Conservation (phyloP, 1,140 invertebrate genomes). For the Caenorhabditis tropicalis region DNA sequence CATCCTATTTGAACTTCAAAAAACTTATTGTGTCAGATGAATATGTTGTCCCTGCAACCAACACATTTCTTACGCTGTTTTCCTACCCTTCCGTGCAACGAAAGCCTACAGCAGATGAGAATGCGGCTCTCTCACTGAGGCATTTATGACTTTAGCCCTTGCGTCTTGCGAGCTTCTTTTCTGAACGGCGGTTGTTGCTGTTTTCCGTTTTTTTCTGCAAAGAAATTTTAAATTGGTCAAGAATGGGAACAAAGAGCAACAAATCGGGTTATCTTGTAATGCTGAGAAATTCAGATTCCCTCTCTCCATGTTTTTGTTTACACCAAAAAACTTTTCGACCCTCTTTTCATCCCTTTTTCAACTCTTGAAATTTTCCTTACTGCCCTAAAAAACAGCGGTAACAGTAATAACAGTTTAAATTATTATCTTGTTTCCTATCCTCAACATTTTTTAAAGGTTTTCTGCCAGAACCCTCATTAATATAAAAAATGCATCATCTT, state of each 20-base stretch:
- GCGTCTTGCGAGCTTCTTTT: neutral
- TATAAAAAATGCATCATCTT: too few species aligned
- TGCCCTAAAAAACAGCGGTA: too few species aligned
- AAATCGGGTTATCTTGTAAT: neutral
- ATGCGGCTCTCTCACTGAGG: neutral
- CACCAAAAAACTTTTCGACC: neutral
- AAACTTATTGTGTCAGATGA: too few species aligned
- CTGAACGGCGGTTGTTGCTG: neutral
- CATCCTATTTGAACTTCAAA: too few species aligned
- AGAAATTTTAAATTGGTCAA: neutral
- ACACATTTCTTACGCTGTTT: neutral
- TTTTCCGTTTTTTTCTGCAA: neutral
- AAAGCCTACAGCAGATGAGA: neutral
- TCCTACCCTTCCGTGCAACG: neutral
- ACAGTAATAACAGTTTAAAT: too few species aligned
- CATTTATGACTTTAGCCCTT: slow-evolving; percentile 31
- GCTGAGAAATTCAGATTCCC: neutral
- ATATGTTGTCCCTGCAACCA: too few species aligned
- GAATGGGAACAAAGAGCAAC: neutral
- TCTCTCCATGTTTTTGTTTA: neutral
- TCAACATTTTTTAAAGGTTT: too few species aligned
- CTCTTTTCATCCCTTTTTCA: too few species aligned
- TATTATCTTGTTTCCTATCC: too few species aligned
- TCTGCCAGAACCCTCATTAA: too few species aligned
- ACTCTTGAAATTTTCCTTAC: too few species aligned